A percentile compares a stretch with the other conserved stretches of the same genome.
These are phyloP conservation scores for Lycaon pictus DNA, from an alignment of 2,113 vertebrate genomes.

Conservation along the genomic window DNA sequence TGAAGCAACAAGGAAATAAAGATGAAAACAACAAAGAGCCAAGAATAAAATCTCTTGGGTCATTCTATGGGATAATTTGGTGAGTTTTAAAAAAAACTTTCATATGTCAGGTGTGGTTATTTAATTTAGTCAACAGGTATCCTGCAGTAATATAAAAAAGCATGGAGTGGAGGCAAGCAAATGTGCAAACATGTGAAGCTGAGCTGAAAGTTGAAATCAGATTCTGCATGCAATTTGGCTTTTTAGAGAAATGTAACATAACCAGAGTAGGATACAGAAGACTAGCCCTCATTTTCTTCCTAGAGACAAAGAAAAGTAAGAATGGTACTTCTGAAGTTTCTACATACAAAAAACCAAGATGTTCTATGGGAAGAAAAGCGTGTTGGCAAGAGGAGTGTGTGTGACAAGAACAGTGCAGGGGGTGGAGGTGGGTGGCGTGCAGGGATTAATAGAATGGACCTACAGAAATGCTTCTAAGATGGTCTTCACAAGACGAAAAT, in stretches of 20 bases:
- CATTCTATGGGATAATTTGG: not conserved
- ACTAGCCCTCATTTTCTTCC: not conserved
- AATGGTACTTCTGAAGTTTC: not conserved
- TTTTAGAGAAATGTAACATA: not conserved
- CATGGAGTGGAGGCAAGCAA: not conserved
- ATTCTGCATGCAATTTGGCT: slow-evolving; percentile 47
- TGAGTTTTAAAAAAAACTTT: not conserved
- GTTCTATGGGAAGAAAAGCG: not conserved
- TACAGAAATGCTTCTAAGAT: not conserved
- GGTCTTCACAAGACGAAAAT: not conserved
- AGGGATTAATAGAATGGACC: not conserved
- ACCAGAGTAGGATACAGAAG: slow-evolving; percentile 5
- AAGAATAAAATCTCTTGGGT: not conserved
- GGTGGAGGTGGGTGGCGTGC: not conserved
- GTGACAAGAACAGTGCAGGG: too few relatives aligned
- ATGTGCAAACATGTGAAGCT: not conserved
- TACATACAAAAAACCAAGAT: not conserved
- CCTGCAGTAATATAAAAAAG: not conserved
- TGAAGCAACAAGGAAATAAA: slow-evolving; percentile 11
- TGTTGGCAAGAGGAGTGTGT: not conserved
- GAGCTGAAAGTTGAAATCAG: not conserved
- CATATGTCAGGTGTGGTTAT: not conserved
- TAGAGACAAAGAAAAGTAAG: not conserved
- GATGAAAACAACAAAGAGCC: not conserved
- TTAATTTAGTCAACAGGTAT: not conserved